Conservation (phyloP, 1,140 invertebrate genomes). For the Trachymyrmex cornetzi region DNA sequence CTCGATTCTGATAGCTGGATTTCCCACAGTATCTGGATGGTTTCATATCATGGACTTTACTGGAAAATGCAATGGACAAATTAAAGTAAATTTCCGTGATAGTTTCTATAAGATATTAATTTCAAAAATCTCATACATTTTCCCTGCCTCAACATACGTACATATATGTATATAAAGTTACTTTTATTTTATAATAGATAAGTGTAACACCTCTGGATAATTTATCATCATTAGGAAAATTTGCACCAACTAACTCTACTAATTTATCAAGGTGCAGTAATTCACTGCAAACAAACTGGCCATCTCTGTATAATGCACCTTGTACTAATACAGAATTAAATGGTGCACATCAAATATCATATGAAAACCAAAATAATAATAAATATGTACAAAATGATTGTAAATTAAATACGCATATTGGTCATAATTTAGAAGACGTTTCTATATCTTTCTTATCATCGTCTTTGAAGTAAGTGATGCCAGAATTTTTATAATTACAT, state of each 20-base stretch:
- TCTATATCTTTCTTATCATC: slow-evolving; percentile 83
- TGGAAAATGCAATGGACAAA: slow-evolving; percentile 88
- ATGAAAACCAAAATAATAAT: slow-evolving; percentile 9
- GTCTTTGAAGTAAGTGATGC: slow-evolving; percentile 80
- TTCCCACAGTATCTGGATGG: slow-evolving; percentile 88
- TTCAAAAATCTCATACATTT: neutral
- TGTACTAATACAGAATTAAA: slow-evolving; percentile 28
- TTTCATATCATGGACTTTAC: slow-evolving; percentile 89
- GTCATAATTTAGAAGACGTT: slow-evolving; percentile 78
- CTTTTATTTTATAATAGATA: slow-evolving; percentile 82
- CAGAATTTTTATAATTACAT: neutral
- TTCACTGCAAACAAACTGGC: slow-evolving; percentile 62
- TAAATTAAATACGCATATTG: slow-evolving; percentile 63
- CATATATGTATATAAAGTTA: slow-evolving; percentile 27
- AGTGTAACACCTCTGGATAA: slow-evolving; percentile 86
- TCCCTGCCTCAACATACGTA: slow-evolving; percentile 48
- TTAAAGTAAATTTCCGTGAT: slow-evolving; percentile 85
- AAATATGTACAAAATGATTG: slow-evolving; percentile 23
- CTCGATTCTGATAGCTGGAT: slow-evolving; percentile 86
- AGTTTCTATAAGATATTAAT: slow-evolving; percentile 24
- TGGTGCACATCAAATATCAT: slow-evolving; percentile 21
- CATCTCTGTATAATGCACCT: slow-evolving; percentile 50
- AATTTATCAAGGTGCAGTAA: slow-evolving; percentile 33
- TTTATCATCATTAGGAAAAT: slow-evolving; percentile 77
- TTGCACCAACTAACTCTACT: slow-evolving; percentile 52